A percentile compares a stretch with the other conserved stretches of the same genome.
These are phyloP conservation scores for Tipula helvola DNA, from an alignment of 2,888 invertebrate genomes.

Conservation along the genomic window DNA sequence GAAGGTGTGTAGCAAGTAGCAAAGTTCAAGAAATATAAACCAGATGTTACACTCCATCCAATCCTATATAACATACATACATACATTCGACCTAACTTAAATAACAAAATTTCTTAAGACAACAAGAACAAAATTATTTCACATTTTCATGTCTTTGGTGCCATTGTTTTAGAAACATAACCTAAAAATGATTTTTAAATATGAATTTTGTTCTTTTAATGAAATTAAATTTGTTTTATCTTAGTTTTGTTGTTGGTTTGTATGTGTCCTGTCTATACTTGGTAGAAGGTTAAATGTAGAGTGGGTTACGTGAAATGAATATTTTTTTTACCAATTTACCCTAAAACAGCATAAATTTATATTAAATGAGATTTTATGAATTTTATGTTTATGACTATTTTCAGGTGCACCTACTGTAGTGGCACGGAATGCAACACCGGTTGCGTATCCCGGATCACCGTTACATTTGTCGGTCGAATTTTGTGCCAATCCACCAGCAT, in stretches of 20 bases:
- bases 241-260: not conserved
- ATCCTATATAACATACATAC: too few relatives aligned
- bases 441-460: slow-evolving; percentile 55
- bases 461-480: slow-evolving; percentile 58
- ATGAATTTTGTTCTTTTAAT: not conserved
- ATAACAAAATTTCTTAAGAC: not conserved
- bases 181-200: not conserved
- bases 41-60: not conserved
- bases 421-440: slow-evolving; percentile 50
- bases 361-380: not conserved
- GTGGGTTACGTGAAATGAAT: not conserved
- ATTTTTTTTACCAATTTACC: not conserved
- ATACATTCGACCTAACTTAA: too few relatives aligned
- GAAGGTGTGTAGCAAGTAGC: not conserved
- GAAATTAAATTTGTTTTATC: not conserved
- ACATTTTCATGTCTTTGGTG: not conserved
- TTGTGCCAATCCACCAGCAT: slow-evolving; percentile 58
- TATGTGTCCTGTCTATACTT: not conserved
- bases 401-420: slow-evolving; percentile 54
- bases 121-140: not conserved
- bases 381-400: not conserved
- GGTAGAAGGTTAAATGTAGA: not conserved
- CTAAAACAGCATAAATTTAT: not conserved
- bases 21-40: not conserved
- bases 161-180: not conserved